A percentile compares a stretch with the other conserved stretches of the same genome.
Conservation (phyloP, 2,113 vertebrate species). For the Grallaria varia region DNA sequence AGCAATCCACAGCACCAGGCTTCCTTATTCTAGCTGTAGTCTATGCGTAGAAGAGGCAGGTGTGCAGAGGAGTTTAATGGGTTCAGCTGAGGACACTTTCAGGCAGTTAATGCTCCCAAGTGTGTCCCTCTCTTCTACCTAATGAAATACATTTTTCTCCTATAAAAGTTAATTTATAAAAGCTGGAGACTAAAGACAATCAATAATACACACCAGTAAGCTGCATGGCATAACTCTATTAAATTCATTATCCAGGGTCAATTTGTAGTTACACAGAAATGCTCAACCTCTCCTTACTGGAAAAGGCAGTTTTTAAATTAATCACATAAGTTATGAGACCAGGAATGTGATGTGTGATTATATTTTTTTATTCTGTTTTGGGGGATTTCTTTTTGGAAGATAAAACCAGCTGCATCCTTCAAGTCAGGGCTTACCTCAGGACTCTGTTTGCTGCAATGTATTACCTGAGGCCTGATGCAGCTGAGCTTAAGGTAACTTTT, state of each 20-base stretch:
- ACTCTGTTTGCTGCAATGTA: not conserved
- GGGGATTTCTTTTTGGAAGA: not conserved
- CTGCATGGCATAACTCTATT: not conserved
- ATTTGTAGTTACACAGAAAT: not conserved
- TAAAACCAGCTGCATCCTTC: not conserved
- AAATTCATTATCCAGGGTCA: not conserved
- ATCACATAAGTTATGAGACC: fast-evolving
- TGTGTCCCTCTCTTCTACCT: not conserved
- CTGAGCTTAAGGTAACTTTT: fast-evolving
- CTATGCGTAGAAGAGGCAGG: not conserved
- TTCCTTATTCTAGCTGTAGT: not conserved
- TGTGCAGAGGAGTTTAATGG: not conserved
- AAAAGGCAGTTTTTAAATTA: not conserved
- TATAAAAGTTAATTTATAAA: not conserved
- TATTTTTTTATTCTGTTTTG: not conserved
- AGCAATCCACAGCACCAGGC: not conserved
- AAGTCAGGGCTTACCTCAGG: not conserved
- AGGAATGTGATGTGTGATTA: not conserved
- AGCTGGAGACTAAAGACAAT: not conserved
- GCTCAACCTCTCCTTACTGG: not conserved
- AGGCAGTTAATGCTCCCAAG: not conserved
- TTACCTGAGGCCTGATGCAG: not conserved
- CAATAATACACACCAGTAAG: not conserved
- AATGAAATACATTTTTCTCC: not conserved
- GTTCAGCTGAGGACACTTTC: not conserved